Base-by-base conservation (phyloP, 2,797 vertebrate species). In the Eupleurogrammus muticus region DNA sequence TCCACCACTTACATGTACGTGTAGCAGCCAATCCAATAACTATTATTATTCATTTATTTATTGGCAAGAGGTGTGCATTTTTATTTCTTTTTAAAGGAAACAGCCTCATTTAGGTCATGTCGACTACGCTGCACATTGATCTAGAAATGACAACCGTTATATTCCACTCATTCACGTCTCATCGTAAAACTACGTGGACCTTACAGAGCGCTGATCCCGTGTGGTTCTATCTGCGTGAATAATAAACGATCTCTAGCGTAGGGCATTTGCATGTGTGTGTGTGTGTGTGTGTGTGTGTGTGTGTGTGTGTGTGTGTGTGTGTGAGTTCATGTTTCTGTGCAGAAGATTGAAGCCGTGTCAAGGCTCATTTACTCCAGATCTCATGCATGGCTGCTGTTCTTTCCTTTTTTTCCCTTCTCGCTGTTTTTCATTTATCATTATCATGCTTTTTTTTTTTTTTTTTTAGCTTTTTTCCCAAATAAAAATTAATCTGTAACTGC, bases 351-450 rank as follows among this genome's bases (percentile, higher is more conserved):
- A 75, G 76, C 75, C 60, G 76, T 67, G 79, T 81, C 82, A 82
- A 73, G 83, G 72, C 77, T 91, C 79, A 89, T 91, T 89, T 90
- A 71, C 79, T 80, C 57, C 80, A 80, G 80, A 66, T 77, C 62
- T 90, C 71, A 84, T 58, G 79, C 82, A 51, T 79, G 72, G 75
- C 65, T 81, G 68, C 71, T 61, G 52, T 78, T 85, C 65, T 67
- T 78, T 80, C 81, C 80, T 38, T 32, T 75, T 77, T 69, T 71
- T 42, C 53, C 58, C 11, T 17, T 11, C 9, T 1, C 66, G 48
- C 49, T 66, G 28, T 68, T 24, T 70, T 56, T 55, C 5, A 49
- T 62, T 34, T 71, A 32, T 66, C 12, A 40, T 40, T 12, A 40
- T 40, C 12, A 40, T 61, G 62, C 40, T 23, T 11, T 5, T n/a